phyloP scores from a whole-genome alignment of 2,888 invertebrate genomes.

The Willowsia nigromaculata region DNA sequence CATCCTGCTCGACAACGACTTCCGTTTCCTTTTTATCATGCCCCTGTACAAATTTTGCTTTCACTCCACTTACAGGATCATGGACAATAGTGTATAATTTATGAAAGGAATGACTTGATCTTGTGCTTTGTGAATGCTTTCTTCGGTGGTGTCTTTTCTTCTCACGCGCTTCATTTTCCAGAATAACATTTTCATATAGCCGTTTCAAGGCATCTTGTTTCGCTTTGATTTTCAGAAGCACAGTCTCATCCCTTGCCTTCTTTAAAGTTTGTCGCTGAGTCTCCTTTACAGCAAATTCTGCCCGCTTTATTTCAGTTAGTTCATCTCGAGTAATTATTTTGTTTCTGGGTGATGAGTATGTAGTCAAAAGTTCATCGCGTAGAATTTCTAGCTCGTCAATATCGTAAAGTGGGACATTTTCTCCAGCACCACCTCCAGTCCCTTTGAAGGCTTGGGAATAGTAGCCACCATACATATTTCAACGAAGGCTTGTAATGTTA shows the following conservation, averaged over 20 bases:
- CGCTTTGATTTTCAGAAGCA: background rate
- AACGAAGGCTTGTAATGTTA: too few relatives aligned
- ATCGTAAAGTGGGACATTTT: background rate
- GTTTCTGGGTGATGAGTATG: slow-evolving; percentile 1
- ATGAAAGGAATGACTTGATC: too few relatives aligned
- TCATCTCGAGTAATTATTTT: slow-evolving; percentile 38
- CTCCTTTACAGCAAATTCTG: background rate
- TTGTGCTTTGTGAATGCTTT: background rate
- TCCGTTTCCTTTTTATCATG: background rate
- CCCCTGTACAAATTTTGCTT: background rate
- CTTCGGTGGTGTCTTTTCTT: background rate
- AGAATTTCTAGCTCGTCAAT: slow-evolving; percentile 28
- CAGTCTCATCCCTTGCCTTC: background rate
- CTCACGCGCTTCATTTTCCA: background rate
- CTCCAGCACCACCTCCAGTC: background rate
- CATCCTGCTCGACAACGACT: background rate
- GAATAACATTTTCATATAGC: slow-evolving; percentile 20
- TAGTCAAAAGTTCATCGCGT: slow-evolving; percentile 37
- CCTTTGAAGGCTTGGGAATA: too few relatives aligned
- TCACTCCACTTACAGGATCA: background rate
- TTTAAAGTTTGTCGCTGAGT: background rate
- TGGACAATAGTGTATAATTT: slow-evolving; percentile 40
- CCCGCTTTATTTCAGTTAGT: background rate
- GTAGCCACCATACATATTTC: too few relatives aligned
- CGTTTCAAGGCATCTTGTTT: slow-evolving; percentile 41